A percentile compares a stretch with the other conserved stretches of the same genome.
Conservation (phyloP, 2,888 invertebrate species). For the Ischnus inquisitorius region DNA sequence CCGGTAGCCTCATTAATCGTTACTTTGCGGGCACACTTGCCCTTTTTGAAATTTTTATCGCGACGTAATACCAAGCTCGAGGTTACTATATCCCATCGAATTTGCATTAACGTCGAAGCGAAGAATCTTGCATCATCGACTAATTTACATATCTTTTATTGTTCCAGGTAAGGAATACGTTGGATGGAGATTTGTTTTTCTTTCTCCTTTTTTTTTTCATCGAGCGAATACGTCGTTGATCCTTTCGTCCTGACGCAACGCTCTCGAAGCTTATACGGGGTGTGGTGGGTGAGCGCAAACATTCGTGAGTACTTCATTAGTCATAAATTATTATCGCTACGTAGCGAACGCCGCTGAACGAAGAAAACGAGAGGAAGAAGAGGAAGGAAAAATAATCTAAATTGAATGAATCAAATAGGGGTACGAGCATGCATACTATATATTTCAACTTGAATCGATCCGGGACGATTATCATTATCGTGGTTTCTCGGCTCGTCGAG, state of each 20-base stretch:
- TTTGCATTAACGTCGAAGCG: slow-evolving; percentile 59
- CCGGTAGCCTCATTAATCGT: slow-evolving; percentile 39
- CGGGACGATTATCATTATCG: slow-evolving; percentile 71
- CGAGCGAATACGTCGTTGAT: neutral
- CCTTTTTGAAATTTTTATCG: slow-evolving; percentile 25
- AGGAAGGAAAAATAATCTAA: slow-evolving; percentile 14
- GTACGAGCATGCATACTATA: slow-evolving; percentile 2
- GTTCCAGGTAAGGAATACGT: slow-evolving; percentile 63
- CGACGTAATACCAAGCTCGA: neutral
- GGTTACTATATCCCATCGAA: slow-evolving; percentile 54
- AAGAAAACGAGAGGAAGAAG: neutral
- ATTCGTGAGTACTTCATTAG: slow-evolving; percentile 59
- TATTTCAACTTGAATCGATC: slow-evolving; percentile 58
- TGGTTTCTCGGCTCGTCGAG: slow-evolving; percentile 71
- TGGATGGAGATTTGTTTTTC: slow-evolving; percentile 16
- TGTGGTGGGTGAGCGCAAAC: slow-evolving; percentile 39
- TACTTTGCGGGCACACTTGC: slow-evolving; percentile 52
- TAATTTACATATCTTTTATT: slow-evolving; percentile 66
- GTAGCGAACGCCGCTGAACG: neutral
- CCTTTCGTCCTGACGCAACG: slow-evolving; percentile 29
- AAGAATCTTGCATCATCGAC: slow-evolving; percentile 57
- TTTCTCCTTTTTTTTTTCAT: slow-evolving; percentile 4
- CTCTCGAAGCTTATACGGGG: slow-evolving; percentile 26
- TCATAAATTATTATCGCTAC: slow-evolving; percentile 42
- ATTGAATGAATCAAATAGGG: slow-evolving; percentile 23